These are phyloP conservation scores for Dichetophora obliterata DNA, from an alignment of 2,888 invertebrate genomes.

Conservation along the genomic window DNA sequence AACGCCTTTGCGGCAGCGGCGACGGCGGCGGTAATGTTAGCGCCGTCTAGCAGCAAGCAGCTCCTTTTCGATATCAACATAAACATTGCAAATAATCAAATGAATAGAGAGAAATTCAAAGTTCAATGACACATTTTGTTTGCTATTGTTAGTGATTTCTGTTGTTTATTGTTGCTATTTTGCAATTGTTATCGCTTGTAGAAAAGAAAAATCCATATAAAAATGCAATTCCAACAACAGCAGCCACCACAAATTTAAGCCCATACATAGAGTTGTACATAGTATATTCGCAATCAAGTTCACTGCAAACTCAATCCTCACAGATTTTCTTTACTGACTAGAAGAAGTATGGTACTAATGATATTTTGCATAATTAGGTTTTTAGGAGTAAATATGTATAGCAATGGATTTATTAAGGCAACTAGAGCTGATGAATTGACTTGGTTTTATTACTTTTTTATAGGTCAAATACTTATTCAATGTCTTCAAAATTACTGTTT, in stretches of 20 bases:
- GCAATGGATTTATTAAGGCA: too few species aligned
- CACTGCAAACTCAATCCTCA: not conserved
- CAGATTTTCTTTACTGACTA: too few species aligned
- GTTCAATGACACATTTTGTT: constrained; percentile 49
- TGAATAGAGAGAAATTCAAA: constrained; percentile 34
- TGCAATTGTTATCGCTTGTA: constrained; percentile 19
- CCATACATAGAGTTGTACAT: constrained; percentile 33
- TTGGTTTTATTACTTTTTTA: too few species aligned
- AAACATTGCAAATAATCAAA: constrained; percentile 8
- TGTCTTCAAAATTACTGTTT: too few species aligned
- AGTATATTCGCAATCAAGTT: constrained; percentile 20
- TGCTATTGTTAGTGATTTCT: constrained; percentile 25
- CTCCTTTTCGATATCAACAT: constrained; percentile 25
- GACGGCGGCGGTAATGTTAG: constrained; percentile 26
- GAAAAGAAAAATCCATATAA: constrained; percentile 6
- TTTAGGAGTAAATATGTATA: too few species aligned
- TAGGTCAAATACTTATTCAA: too few species aligned
- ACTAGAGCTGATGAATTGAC: too few species aligned
- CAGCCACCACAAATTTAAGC: constrained; percentile 56
- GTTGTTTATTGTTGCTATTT: constrained; percentile 36
- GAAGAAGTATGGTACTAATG: too few species aligned
- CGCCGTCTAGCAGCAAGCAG: constrained; percentile 18
- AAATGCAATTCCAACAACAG: constrained; percentile 31
- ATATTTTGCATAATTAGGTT: too few species aligned
- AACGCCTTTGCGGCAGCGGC: constrained; percentile 34